phyloP scores from a whole-genome alignment of 2,797 vertebrate genomes.

The Sebastes cheni region DNA sequence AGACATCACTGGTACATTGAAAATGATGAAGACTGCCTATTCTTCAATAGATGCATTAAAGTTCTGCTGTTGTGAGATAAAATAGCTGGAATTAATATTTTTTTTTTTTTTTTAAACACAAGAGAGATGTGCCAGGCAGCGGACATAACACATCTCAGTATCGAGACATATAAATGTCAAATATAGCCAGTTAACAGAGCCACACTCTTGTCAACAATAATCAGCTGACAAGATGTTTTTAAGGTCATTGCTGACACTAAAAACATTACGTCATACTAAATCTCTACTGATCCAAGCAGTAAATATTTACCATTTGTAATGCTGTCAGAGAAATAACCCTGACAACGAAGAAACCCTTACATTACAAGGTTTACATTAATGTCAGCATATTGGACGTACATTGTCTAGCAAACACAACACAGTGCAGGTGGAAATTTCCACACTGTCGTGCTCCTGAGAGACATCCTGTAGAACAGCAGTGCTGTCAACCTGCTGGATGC shows the following conservation, averaged over 20 bases:
- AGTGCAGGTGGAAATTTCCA: conserved; percentile 10
- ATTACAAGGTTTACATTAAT: neutral
- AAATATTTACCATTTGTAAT: neutral
- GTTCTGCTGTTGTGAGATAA: neutral
- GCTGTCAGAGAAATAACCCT: neutral
- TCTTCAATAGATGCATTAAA: neutral
- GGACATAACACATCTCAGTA: neutral
- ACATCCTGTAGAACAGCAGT: neutral
- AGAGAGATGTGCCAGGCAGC: neutral
- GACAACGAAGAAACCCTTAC: neutral
- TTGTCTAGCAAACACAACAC: neutral
- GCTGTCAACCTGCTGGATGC: neutral
- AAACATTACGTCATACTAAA: conserved; percentile 13
- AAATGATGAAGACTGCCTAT: neutral
- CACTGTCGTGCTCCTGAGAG: neutral
- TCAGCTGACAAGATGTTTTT: neutral
- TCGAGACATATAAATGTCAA: neutral
- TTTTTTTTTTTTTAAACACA: neutral
- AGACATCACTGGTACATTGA: neutral
- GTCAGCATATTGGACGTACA: neutral
- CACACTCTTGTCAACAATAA: neutral
- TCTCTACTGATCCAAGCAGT: neutral
- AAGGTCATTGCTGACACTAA: conserved; percentile 15
- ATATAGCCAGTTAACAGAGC: neutral
- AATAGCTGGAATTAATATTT: neutral